A percentile compares a stretch with the other conserved stretches of the same genome.
These are phyloP conservation scores for Drosophila nigritarsus DNA, from an alignment of 2,888 invertebrate species.

Conservation along the genomic window DNA sequence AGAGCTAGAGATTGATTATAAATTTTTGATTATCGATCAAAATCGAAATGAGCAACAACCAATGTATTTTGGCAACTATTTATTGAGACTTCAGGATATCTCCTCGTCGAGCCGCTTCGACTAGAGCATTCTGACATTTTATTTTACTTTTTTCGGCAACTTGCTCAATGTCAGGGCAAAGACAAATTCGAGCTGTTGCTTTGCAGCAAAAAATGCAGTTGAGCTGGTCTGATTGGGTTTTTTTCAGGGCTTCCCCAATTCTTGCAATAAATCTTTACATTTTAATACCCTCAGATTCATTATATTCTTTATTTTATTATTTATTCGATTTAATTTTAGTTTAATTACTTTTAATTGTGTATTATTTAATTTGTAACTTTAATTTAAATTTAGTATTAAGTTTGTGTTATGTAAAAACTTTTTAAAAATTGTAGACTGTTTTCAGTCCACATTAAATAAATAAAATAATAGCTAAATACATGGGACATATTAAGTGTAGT, in stretches of 20 bases:
- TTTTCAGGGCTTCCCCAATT: background rate
- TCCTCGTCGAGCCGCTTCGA: background rate
- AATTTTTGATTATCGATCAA: background rate
- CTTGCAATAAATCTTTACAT: background rate
- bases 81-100: background rate
- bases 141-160: slow-evolving; percentile 44
- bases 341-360: background rate
- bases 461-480: background rate
- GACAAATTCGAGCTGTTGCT: slow-evolving; percentile 28
- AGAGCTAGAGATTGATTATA: background rate
- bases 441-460: background rate
- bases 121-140: background rate
- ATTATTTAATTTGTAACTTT: background rate
- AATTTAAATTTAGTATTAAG: background rate
- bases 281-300: background rate
- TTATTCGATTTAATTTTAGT: background rate
- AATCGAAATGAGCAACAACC: background rate
- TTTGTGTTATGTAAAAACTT: no score
- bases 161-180: slow-evolving; percentile 54
- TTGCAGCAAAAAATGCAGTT: slow-evolving; percentile 8
- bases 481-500: slow-evolving; percentile 4
- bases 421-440: background rate
- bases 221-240: background rate
- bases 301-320: background rate
- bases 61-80: background rate